phyloP scores from a whole-genome alignment of 1,140 invertebrate genomes.

The Doryteuthis pealeii region DNA sequence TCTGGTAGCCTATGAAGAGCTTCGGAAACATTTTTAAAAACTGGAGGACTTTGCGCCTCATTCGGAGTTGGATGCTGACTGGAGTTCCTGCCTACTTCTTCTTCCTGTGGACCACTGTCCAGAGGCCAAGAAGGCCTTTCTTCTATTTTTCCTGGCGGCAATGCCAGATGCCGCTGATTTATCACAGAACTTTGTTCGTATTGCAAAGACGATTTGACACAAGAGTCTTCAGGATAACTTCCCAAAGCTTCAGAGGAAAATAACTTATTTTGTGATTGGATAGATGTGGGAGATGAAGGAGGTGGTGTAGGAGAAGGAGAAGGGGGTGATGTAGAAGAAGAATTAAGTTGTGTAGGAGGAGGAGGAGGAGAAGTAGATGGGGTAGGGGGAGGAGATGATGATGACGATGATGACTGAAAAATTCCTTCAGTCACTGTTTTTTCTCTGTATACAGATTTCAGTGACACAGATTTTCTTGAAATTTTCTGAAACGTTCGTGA shows the following conservation, averaged over 20 bases:
- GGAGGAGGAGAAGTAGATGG: background rate
- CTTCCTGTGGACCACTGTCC: no score
- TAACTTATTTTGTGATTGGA: background rate
- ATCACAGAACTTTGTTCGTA: slow-evolving; percentile 1
- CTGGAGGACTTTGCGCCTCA: background rate
- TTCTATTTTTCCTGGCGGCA: no score
- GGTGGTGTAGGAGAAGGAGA: background rate
- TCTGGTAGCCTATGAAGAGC: background rate
- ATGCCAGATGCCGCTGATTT: background rate
- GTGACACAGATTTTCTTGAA: no score
- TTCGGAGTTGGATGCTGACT: no score
- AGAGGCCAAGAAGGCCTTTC: no score
- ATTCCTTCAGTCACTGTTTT: no score
- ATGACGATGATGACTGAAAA: no score
- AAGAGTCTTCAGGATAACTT: background rate
- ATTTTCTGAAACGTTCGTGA: no score
- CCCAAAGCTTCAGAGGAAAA: background rate
- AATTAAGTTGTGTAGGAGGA: background rate
- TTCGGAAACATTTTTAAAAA: slow-evolving; percentile 2
- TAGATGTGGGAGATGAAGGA: background rate
- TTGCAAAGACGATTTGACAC: background rate
- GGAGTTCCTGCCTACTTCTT: no score
- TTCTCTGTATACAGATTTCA: no score
- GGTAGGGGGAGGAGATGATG: background rate
- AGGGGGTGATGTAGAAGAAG: background rate